These are phyloP conservation scores for Laothoe populi DNA, from an alignment of 2,888 invertebrate species.

Conservation along the genomic window DNA sequence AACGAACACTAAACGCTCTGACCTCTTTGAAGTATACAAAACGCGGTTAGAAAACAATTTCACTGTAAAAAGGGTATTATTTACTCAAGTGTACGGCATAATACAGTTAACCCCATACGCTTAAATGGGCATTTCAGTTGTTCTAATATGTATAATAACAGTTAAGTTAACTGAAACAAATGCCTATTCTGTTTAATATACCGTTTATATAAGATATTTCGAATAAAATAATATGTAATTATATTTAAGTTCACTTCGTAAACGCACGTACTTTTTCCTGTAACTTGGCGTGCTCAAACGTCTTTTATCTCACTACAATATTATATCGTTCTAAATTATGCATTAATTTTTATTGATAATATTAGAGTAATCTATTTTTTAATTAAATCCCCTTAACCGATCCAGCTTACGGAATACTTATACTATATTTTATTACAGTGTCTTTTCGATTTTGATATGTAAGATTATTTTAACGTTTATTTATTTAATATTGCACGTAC, in stretches of 20 bases:
- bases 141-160: slow-evolving; percentile 43
- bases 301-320: too few relatives aligned
- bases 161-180: slow-evolving; percentile 36
- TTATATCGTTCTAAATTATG: too few relatives aligned
- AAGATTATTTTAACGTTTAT: too few relatives aligned
- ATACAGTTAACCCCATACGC: slow-evolving; percentile 33
- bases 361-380: too few relatives aligned
- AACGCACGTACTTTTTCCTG: neutral
- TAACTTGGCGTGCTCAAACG: too few relatives aligned
- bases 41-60: slow-evolving; percentile 49
- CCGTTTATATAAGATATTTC: neutral
- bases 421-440: too few relatives aligned
- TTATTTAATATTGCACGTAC: too few relatives aligned
- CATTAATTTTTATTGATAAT: too few relatives aligned
- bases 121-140: slow-evolving; percentile 43
- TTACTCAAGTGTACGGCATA: slow-evolving; percentile 52
- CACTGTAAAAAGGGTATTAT: slow-evolving; percentile 56
- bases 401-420: too few relatives aligned
- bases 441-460: too few relatives aligned
- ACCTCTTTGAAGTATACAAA: slow-evolving; percentile 54
- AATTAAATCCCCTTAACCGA: too few relatives aligned
- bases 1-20: slow-evolving; percentile 46
- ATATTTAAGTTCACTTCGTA: neutral
- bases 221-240: slow-evolving; percentile 5
- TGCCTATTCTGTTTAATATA: slow-evolving; percentile 26